phyloP scores from a whole-genome alignment of 2,797 vertebrate species.

The Pogoniulus pusillus region DNA sequence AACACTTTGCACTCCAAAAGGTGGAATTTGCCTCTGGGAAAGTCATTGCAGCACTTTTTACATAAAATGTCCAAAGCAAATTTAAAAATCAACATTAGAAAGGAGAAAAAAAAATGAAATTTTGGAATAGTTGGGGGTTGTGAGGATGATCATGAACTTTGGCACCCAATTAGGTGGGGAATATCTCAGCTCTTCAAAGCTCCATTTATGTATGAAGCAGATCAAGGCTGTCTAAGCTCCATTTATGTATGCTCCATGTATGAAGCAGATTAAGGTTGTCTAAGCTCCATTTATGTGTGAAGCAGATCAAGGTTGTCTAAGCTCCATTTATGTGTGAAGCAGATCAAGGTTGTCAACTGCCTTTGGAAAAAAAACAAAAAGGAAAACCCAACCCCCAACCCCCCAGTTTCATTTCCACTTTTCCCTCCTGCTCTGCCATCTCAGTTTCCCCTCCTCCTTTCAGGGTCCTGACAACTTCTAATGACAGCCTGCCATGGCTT shows the following conservation, averaged over 20 bases:
- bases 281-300: conserved; percentile 52
- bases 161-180: conserved; percentile 39
- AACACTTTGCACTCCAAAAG: conserved; percentile 55
- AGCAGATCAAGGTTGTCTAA: too few species aligned
- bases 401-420: background rate
- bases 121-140: background rate
- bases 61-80: background rate
- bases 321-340: conserved; percentile 33
- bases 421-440: background rate
- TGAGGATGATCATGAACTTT: conserved; percentile 53
- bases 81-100: conserved; percentile 4
- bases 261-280: too few species aligned
- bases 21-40: conserved; percentile 67
- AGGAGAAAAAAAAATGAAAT: background rate
- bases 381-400: background rate
- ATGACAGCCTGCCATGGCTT: background rate
- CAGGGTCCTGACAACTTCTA: conserved; percentile 39
- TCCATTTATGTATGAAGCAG: conserved; percentile 37
- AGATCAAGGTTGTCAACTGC: conserved; percentile 59
- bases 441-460: conserved; percentile 13
- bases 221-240: conserved; percentile 63
- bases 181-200: conserved; percentile 51
- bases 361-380: conserved; percentile 20
- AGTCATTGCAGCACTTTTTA: conserved; percentile 50
- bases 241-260: conserved; percentile 50